Conservation (phyloP, 2,113 vertebrate species). For the Echinops telfairi region DNA sequence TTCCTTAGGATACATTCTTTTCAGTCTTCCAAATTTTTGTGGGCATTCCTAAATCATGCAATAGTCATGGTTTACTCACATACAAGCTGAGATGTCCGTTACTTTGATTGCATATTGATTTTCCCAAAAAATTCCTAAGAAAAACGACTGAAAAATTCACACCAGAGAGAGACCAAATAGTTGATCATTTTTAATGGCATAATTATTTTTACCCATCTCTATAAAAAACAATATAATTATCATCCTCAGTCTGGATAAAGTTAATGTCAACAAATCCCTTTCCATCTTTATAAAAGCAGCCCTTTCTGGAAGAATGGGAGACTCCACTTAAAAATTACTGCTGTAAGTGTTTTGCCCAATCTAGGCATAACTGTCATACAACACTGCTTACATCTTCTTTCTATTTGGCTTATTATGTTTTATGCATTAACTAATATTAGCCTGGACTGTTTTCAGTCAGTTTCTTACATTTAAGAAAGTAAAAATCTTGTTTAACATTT, state of each 20-base stretch:
- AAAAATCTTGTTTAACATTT: constrained; percentile 16
- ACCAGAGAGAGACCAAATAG: background rate
- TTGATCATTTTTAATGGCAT: background rate
- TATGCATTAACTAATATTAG: background rate
- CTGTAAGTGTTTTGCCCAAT: background rate
- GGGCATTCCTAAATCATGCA: background rate
- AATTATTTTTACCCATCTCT: background rate
- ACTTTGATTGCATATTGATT: background rate
- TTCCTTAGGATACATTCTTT: background rate
- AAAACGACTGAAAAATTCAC: background rate
- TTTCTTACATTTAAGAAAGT: constrained; percentile 5
- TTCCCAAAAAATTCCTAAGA: background rate
- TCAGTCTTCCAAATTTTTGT: background rate
- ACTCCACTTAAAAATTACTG: background rate
- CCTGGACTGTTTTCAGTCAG: background rate
- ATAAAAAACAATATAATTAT: background rate
- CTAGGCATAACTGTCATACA: background rate
- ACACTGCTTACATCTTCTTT: background rate
- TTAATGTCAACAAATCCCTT: background rate
- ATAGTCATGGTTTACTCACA: background rate
- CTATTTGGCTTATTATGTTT: background rate
- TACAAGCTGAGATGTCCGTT: background rate
- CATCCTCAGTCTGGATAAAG: background rate
- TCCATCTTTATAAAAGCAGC: constrained; percentile 14
- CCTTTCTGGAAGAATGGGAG: background rate